Percentiles rank a stretch among this genome's conserved stretches.
phyloP scores from a whole-genome alignment of 2,888 invertebrate genomes.

The Drosophila atripex region DNA sequence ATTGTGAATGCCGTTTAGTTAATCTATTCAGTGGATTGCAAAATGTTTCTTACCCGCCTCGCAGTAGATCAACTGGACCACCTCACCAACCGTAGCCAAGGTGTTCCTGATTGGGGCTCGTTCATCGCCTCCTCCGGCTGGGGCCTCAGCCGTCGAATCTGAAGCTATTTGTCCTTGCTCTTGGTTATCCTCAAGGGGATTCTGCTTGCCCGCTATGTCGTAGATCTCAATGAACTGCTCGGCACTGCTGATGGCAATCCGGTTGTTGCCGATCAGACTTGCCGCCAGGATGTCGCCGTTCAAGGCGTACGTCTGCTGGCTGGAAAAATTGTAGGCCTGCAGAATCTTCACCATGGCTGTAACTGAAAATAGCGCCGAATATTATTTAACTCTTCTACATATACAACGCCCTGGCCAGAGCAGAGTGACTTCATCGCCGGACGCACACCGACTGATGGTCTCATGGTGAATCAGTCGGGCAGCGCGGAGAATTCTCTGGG shows the following conservation, averaged over 20 bases:
- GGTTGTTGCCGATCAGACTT: conserved; percentile 80
- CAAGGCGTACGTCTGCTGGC: conserved; percentile 82
- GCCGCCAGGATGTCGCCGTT: conserved; percentile 82
- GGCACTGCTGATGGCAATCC: conserved; percentile 82
- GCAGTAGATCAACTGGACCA: conserved; percentile 88
- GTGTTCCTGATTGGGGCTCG: conserved; percentile 83
- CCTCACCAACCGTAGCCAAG: conserved; percentile 90
- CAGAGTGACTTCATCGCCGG: conserved; percentile 67
- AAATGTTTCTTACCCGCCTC: conserved; percentile 85
- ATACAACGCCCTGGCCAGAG: conserved; percentile 59
- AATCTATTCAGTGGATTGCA: rapidly evolving
- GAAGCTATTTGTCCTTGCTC: conserved; percentile 14
- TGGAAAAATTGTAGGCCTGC: conserved; percentile 83
- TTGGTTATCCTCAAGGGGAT: conserved; percentile 36
- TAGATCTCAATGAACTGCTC: conserved; percentile 83
- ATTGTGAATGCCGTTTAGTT: not conserved
- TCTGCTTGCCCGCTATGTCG: conserved; percentile 74
- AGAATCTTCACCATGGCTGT: conserved; percentile 82
- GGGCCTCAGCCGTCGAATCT: conserved; percentile 29
- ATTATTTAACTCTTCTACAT: conserved; percentile 20
- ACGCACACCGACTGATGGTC: conserved; percentile 46
- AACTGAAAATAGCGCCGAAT: conserved; percentile 30
- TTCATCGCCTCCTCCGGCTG: conserved; percentile 60
- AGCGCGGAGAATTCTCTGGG: conserved; percentile 21
- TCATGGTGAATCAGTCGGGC: conserved; percentile 31